Conservation (phyloP, 2,113 vertebrate species). For the Lophochroa leadbeateri region DNA sequence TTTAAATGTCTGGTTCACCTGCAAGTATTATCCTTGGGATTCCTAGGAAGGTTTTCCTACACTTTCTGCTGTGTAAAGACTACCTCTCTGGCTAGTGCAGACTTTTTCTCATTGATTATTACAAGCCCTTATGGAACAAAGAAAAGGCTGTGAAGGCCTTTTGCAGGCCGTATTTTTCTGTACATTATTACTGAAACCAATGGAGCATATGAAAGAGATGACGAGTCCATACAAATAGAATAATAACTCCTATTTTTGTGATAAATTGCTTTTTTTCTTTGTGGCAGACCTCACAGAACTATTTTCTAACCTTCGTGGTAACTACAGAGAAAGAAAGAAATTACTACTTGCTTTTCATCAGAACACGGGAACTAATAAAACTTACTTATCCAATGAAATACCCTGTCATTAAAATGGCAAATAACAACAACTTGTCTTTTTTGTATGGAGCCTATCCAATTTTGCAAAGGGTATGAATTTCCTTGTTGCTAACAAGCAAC, state of each 20-base stretch:
- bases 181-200: conserved; percentile 27
- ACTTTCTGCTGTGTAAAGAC: neutral
- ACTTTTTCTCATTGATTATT: neutral
- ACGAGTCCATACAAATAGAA: conserved; percentile 11
- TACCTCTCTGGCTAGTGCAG: neutral
- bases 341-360: neutral
- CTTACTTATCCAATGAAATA: neutral
- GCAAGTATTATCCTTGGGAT: neutral
- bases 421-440: neutral
- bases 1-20: neutral
- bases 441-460: neutral
- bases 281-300: neutral
- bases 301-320: neutral
- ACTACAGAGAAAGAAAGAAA: neutral
- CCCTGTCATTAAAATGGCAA: neutral
- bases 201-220: conserved; percentile 6
- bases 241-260: conserved; percentile 29
- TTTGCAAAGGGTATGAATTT: neutral
- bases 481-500: neutral
- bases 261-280: conserved; percentile 21
- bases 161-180: conserved; percentile 25
- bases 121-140: neutral
- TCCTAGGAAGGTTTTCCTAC: neutral
- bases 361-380: neutral
- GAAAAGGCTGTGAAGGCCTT: neutral